Evolutionary conservation across 37 sponge, comb jelly and placozoan species (phyloP), one percentile per base, ranked within the genome.

Genomic region (Spongilla lacustris): DNA sequence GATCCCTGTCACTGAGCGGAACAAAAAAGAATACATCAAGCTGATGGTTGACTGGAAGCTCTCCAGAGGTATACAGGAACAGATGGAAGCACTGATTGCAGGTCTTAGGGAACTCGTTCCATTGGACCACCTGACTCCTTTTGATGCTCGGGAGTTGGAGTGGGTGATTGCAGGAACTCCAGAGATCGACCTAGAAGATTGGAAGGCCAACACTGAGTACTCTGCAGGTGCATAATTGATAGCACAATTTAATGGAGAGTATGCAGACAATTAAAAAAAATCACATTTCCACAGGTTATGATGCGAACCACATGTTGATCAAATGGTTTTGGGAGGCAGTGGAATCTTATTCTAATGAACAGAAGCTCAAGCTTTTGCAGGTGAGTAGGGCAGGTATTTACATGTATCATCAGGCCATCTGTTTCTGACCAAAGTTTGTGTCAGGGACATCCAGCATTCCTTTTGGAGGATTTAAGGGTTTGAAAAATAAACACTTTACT

Each of bases 391-490:
- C n/a, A n/a, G n/a, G 29, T 1, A 1, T 24, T 21, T n/a, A 32
- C 19, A 24, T 58, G 12, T 41, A 9, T 3, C 41, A 41, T 6
- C 19, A 17, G 58, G 1, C 58, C 58, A 14, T 14, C 58, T 74
- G 23, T 36, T 30, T 30, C 6, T 8, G 0, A 4, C 33, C 32
- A 30, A 4, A 97, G 93, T 97, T 97, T 90, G 91, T 92, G 26
- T 95, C 93, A 10, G 97, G 97, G 22, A 95, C 97, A 0, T 95
- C 96, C 10, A 95, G 96, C 71, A 81, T 97, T 36, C 97, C 97
- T 0, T 92, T 91, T 81, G 96, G 95, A 77, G 97, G 97, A 2
- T 97, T 97, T 88, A 87, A 79, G 41, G 97, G 91, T 30, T 87
- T 97, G 49, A 75, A 82, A 17, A 14, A 1, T 0, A 6, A 17